Evolutionary conservation across 2,113 vertebrate genomes (phyloP).

Genomic region (Corythornis vintsioides): DNA sequence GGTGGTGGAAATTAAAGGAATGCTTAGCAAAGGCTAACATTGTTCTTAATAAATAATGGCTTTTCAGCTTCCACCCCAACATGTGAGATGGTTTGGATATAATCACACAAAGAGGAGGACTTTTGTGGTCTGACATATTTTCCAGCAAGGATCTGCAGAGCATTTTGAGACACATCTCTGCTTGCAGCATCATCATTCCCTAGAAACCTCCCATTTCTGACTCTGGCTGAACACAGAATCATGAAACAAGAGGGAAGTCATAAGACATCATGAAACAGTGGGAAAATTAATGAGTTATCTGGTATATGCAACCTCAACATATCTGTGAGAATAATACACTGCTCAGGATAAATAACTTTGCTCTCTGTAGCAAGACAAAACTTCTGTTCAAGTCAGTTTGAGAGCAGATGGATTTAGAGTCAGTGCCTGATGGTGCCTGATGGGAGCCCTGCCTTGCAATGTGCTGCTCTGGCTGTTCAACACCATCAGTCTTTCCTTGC

Average conservation of each 20-base stretch:
- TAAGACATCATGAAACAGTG: background rate
- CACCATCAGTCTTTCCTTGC: background rate
- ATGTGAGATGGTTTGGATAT: background rate
- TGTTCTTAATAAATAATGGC: background rate
- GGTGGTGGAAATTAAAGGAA: background rate
- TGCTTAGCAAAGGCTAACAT: background rate
- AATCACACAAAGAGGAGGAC: background rate
- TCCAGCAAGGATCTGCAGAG: background rate
- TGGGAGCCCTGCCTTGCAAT: background rate
- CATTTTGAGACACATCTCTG: background rate
- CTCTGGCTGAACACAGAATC: background rate
- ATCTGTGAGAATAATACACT: background rate
- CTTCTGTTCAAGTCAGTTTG: background rate
- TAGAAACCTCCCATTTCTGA: background rate
- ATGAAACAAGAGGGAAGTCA: background rate
- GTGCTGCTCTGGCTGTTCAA: background rate
- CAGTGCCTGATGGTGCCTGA: fast-evolving
- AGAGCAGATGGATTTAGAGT: background rate
- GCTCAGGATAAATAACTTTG: background rate
- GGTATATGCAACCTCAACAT: background rate
- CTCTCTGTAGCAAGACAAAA: background rate
- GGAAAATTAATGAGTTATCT: background rate
- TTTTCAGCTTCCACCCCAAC: background rate
- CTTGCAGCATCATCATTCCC: background rate
- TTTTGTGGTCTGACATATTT: background rate